A percentile compares a stretch with the other conserved stretches of the same genome.
These are phyloP conservation scores for Parapsyche elsis DNA, from an alignment of 1,140 invertebrate species.

Conservation along the genomic window DNA sequence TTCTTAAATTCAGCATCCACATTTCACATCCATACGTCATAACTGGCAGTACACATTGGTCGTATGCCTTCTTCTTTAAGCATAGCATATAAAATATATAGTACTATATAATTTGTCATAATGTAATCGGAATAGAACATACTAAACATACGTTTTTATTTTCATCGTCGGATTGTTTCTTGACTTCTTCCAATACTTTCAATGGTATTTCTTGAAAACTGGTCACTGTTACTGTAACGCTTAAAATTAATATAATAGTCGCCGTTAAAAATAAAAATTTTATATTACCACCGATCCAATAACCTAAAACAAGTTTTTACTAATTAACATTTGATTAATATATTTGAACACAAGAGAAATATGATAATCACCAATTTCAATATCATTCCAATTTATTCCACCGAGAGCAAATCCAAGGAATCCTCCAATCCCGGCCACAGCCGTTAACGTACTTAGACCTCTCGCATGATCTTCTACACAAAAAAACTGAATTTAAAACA, in stretches of 20 bases:
- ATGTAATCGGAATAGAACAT: too few species aligned
- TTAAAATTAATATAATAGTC: conserved; percentile 76
- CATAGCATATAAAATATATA: too few species aligned
- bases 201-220: conserved; percentile 81
- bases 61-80: too few species aligned
- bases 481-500: background rate
- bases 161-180: background rate
- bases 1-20: too few species aligned
- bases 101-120: too few species aligned
- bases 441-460: conserved; percentile 84
- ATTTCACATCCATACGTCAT: too few species aligned
- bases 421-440: conserved; percentile 87
- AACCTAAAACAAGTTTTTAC: conserved; percentile 59
- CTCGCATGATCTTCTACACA: conserved; percentile 77
- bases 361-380: conserved; percentile 68
- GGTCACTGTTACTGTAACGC: conserved; percentile 74
- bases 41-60: too few species aligned
- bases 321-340: background rate
- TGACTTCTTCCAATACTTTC: conserved; percentile 61
- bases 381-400: conserved; percentile 83
- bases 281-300: conserved; percentile 78
- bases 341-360: background rate
- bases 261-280: conserved; percentile 80
- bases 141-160: conserved; percentile 3
- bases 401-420: conserved; percentile 84